Evolutionary conservation across 2,113 vertebrate genomes (phyloP).

Genomic region (Notothenia coriiceps): DNA sequence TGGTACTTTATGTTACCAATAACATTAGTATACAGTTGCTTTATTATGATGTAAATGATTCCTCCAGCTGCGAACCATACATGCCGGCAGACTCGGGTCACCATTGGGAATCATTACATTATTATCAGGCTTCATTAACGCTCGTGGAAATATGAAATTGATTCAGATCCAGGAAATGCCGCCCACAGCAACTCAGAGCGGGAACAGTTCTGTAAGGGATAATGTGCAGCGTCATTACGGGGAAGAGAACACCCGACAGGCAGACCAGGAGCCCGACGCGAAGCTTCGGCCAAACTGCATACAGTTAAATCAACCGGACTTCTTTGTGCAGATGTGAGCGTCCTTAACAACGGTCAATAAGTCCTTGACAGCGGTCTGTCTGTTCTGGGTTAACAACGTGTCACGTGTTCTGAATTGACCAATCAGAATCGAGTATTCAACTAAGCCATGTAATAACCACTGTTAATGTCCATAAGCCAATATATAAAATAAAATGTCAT

Average conservation of each 20-base stretch:
- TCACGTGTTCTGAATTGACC: no score
- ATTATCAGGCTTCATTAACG: slow-evolving; percentile 52
- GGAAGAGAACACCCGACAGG: no score
- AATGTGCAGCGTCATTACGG: no score
- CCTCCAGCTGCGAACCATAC: slow-evolving; percentile 27
- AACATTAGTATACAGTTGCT: slow-evolving; percentile 7
- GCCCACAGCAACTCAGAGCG: slow-evolving; percentile 25
- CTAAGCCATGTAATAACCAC: neutral
- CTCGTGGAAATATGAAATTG: slow-evolving; percentile 44
- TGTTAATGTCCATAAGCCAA: neutral
- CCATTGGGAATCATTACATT: slow-evolving; percentile 39
- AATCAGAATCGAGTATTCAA: no score
- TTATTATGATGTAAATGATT: slow-evolving; percentile 39
- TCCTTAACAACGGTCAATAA: no score
- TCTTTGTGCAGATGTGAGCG: no score
- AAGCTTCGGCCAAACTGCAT: no score
- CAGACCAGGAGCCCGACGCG: no score
- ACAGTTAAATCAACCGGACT: no score
- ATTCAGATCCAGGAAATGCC: slow-evolving; percentile 32
- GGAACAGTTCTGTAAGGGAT: neutral
- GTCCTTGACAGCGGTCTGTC: no score
- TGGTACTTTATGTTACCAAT: neutral
- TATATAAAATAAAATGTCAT: slow-evolving; percentile 10
- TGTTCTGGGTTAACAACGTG: no score
- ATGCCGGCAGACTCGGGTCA: slow-evolving; percentile 36